phyloP scores from a whole-genome alignment of 2,888 invertebrate species.

The Ophioninae sp. region DNA sequence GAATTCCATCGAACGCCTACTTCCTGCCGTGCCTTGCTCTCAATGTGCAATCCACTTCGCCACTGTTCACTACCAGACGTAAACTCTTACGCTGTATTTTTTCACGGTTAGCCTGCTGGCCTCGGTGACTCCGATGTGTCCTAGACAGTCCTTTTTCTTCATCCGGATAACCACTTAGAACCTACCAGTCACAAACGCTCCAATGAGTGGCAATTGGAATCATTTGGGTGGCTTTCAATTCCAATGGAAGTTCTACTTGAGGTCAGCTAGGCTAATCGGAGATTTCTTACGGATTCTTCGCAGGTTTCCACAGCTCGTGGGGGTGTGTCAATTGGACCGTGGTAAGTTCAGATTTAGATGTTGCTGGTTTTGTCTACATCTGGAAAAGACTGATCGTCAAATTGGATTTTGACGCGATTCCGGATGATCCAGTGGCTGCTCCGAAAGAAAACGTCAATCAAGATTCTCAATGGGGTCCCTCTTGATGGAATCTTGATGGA shows the following conservation, averaged over 20 bases:
- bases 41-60: conserved; percentile 70
- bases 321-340: neutral
- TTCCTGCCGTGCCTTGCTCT: conserved; percentile 78
- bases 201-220: neutral
- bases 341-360: neutral
- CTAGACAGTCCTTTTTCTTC: neutral
- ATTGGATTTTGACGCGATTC: neutral
- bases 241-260: neutral
- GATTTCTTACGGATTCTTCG: neutral
- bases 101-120: conserved; percentile 34
- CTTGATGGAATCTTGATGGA: neutral
- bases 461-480: neutral
- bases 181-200: neutral
- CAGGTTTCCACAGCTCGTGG: neutral
- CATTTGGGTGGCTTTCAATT: neutral
- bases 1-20: conserved; percentile 80
- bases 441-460: neutral
- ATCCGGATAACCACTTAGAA: neutral
- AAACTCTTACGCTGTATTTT: conserved; percentile 24
- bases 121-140: conserved; percentile 12
- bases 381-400: neutral
- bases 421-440: neutral
- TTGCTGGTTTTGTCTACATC: neutral
- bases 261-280: neutral
- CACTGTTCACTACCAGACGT: conserved; percentile 23